phyloP scores from a whole-genome alignment of 2,888 invertebrate species.

The Cabera pusaria region DNA sequence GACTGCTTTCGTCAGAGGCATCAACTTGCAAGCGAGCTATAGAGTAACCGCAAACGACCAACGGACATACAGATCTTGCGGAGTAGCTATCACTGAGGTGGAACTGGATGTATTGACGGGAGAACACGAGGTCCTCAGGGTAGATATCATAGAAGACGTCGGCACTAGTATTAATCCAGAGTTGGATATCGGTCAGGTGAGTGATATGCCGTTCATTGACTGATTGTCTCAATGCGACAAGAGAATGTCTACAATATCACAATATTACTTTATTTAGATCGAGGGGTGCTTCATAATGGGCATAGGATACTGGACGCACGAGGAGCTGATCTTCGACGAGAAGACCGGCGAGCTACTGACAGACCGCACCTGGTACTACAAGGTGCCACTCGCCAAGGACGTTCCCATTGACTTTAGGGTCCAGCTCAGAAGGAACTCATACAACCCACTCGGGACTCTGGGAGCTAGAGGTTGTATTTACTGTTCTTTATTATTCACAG shows the following conservation, averaged over 20 bases:
- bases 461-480: conserved; percentile 61
- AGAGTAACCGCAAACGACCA: conserved; percentile 51
- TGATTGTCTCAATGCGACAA: too few species aligned
- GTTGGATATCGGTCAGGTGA: conserved; percentile 85
- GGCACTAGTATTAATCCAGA: conserved; percentile 86
- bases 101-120: conserved; percentile 90
- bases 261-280: conserved; percentile 48
- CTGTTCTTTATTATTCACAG: too few species aligned
- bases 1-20: conserved; percentile 62
- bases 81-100: conserved; percentile 85
- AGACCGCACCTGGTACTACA: conserved; percentile 91
- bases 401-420: conserved; percentile 90
- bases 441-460: conserved; percentile 81
- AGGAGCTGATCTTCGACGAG: conserved; percentile 86
- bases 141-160: conserved; percentile 87
- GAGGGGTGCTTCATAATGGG: conserved; percentile 91
- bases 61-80: conserved; percentile 68
- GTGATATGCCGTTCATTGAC: too few species aligned
- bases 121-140: conserved; percentile 84
- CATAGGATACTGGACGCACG: conserved; percentile 89
- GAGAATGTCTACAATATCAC: too few species aligned
- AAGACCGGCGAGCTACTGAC: conserved; percentile 87
- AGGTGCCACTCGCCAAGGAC: conserved; percentile 88
- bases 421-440: conserved; percentile 85
- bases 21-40: conserved; percentile 62